Conservation (phyloP, 2,113 vertebrate species). For the Chaetops frenatus region DNA sequence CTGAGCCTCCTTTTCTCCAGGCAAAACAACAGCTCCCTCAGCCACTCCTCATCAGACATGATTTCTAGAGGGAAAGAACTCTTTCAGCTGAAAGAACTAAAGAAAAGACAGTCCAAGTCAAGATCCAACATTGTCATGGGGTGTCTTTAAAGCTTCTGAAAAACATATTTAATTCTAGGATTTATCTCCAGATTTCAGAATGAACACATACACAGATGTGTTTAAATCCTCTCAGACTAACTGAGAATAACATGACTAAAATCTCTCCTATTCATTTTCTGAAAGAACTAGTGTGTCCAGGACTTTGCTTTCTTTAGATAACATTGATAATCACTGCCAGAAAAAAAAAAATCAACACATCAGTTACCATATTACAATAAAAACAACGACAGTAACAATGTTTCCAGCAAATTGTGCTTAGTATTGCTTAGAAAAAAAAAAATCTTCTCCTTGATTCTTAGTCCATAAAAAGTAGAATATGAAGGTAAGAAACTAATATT, state of each 20-base stretch:
- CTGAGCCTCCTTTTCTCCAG: neutral
- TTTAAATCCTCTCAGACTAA: neutral
- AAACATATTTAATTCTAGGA: neutral
- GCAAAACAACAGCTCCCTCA: neutral
- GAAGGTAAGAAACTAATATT: neutral
- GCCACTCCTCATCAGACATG: neutral
- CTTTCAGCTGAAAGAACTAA: neutral
- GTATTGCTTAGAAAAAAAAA: neutral
- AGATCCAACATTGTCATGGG: neutral
- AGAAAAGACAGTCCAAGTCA: neutral
- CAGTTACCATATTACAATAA: neutral
- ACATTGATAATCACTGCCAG: neutral
- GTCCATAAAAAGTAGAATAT: neutral
- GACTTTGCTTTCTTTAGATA: neutral
- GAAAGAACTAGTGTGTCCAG: neutral
- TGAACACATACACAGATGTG: neutral
- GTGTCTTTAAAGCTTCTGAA: neutral
- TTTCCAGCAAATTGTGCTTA: neutral
- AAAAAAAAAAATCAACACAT: neutral
- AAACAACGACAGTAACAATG: neutral
- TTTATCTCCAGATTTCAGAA: neutral
- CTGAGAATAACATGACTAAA: neutral
- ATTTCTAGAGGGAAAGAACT: neutral
- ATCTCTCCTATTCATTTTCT: neutral
- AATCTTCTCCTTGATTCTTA: neutral